These are phyloP conservation scores for Monomorium pharaonis DNA, from an alignment of 1,140 invertebrate genomes.

Conservation along the genomic window DNA sequence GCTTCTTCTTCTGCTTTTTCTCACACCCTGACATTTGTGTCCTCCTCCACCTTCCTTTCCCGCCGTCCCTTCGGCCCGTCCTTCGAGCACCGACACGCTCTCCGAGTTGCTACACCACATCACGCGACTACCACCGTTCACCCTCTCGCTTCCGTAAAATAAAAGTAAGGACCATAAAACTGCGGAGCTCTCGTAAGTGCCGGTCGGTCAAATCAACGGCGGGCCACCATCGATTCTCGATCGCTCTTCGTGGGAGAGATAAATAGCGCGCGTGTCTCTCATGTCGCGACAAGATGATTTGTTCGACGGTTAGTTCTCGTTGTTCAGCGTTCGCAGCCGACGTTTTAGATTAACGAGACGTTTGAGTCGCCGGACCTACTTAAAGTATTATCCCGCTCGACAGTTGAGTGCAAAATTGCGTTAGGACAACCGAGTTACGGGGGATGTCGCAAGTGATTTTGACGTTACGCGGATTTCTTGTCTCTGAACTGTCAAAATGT, in stretches of 20 bases:
- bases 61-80: constrained; percentile 14
- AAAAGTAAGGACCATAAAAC: constrained; percentile 41
- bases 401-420: constrained; percentile 16
- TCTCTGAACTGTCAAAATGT: not conserved
- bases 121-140: constrained; percentile 55
- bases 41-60: constrained; percentile 7
- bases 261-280: constrained; percentile 46
- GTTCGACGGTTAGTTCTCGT: constrained; percentile 1
- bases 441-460: constrained; percentile 17
- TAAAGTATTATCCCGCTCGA: constrained; percentile 11
- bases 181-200: constrained; percentile 34
- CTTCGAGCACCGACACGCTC: constrained; percentile 42
- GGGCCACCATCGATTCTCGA: constrained; percentile 47
- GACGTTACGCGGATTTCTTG: not conserved
- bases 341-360: constrained; percentile 43
- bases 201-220: constrained; percentile 7
- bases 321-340: not conserved
- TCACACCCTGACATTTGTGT: constrained; percentile 5
- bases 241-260: constrained; percentile 23
- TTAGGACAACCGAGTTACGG: constrained; percentile 8
- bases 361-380: constrained; percentile 1
- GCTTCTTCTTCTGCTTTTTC: constrained; percentile 60
- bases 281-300: constrained; percentile 48
- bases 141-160: constrained; percentile 42
- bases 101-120: constrained; percentile 58